Base-by-base conservation (phyloP, 2,113 vertebrate genomes). In the Gulo gulo region DNA sequence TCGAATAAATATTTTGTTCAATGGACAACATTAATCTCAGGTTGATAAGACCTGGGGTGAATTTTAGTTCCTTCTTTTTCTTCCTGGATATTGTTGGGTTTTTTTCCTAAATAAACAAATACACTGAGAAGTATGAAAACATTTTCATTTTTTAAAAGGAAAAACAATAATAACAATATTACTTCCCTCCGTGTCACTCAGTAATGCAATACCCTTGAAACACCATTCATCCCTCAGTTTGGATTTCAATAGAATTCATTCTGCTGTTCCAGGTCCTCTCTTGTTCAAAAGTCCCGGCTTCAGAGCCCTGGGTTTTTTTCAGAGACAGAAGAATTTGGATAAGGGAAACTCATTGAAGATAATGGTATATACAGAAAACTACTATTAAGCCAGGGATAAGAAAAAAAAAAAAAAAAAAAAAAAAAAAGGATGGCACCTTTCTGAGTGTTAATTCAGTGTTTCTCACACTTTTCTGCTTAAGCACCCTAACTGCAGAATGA, bases 191-290 rank as follows among this genome's bases (percentile, higher is more conserved):
- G 79, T 86, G 31, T 45, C 23, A 93, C 42, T 95, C 96, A 85
- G 1, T 9, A 83, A 39, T 78, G 79, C 0, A 24, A 73, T 85
- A 91, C 88, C 76, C 1, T 95, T 23, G 59, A 81, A 94, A 92
- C 71, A 88, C 36, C 26, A 94, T 87, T 94, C n/a, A 98, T 79
- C 91, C 36, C 92, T 86, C 31, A 91, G 47, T 93, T 93, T 92
- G 88, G 59, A 71, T 93, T 97, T 95, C 78, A 93, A 2, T 47
- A 83, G 91, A 96, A 80, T 97, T 94, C 73, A 55, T 89, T 86
- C 93, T 97, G 18, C 90, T 94, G 1, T 81, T 90, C 24, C 82
- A 63, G 4, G 78, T 96, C 89, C 96, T 92, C 31, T 82, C 69
- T 83, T 67, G 26, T 39, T 97, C 83, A 96, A 91, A 98, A 97